These are phyloP conservation scores for Tarsius wallacei DNA, from an alignment of 2,797 vertebrate genomes.

Conservation along the genomic window DNA sequence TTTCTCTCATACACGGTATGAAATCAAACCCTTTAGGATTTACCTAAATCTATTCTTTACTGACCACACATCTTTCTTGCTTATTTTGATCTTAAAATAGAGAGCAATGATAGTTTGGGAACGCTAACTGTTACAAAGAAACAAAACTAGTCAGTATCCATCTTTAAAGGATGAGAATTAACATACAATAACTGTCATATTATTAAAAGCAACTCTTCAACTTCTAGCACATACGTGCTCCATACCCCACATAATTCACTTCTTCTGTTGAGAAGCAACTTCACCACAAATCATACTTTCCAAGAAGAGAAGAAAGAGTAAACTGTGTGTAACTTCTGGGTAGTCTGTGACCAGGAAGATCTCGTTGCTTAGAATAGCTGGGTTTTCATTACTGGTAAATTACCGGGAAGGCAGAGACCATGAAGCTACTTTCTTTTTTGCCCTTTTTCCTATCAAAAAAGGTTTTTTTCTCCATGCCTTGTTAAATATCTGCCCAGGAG, in stretches of 20 bases:
- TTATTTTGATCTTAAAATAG: slow-evolving; percentile 75
- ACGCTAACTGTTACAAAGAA: slow-evolving; percentile 50
- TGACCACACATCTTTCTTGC: neutral
- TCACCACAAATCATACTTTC: neutral
- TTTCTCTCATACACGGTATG: neutral
- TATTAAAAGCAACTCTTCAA: neutral
- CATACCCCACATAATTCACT: neutral
- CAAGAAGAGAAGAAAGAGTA: neutral
- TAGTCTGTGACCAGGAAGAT: neutral
- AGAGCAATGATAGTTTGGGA: neutral
- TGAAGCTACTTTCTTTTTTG: neutral
- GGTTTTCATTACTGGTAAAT: slow-evolving; percentile 14
- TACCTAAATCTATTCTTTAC: slow-evolving; percentile 42
- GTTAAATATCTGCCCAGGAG: neutral
- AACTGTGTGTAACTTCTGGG: neutral
- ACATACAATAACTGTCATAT: neutral
- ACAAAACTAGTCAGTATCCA: slow-evolving; percentile 27
- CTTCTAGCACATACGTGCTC: neutral
- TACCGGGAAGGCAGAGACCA: neutral
- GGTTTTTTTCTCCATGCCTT: neutral
- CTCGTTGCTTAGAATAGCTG: neutral
- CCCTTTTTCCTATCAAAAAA: neutral
- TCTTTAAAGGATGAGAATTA: slow-evolving; percentile 4
- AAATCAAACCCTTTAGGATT: slow-evolving; percentile 66
- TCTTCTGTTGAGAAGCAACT: neutral